Percentiles rank a stretch among this genome's conserved stretches.
phyloP scores from a whole-genome alignment of 2,113 vertebrate genomes.

The Marmota monax region DNA sequence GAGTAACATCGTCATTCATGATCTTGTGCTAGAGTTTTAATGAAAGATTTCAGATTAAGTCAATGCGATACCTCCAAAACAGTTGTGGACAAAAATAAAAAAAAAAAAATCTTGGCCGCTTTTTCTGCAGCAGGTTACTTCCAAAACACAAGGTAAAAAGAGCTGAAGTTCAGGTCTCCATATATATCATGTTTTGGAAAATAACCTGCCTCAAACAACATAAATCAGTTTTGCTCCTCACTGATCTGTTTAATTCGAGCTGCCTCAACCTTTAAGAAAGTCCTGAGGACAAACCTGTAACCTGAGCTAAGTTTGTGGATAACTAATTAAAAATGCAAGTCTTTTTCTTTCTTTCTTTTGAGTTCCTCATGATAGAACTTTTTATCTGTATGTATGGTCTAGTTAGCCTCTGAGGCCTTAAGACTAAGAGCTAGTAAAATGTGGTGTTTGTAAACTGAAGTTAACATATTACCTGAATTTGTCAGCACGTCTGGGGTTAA shows the following conservation, averaged over 20 bases:
- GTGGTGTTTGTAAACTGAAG: neutral
- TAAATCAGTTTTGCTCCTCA: neutral
- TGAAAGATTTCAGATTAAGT: neutral
- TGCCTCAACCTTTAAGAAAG: neutral
- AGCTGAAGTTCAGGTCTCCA: neutral
- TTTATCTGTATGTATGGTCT: neutral
- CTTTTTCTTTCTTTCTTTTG: neutral
- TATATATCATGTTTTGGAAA: neutral
- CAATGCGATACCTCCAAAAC: neutral
- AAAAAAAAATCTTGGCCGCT: neutral
- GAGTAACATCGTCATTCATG: neutral
- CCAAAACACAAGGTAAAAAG: neutral
- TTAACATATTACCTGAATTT: neutral
- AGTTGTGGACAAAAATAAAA: neutral
- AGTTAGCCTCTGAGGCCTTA: neutral
- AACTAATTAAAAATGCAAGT: neutral
- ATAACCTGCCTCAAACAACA: neutral
- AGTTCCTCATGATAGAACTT: neutral
- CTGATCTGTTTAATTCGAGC: neutral
- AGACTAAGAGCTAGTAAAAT: neutral
- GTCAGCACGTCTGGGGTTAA: neutral
- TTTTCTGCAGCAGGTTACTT: conserved; percentile 13
- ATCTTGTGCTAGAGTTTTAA: neutral
- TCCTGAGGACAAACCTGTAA: neutral
- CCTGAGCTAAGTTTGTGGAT: neutral